Base-by-base conservation (phyloP, 2,888 invertebrate species). In the Leucophora obtusa region DNA sequence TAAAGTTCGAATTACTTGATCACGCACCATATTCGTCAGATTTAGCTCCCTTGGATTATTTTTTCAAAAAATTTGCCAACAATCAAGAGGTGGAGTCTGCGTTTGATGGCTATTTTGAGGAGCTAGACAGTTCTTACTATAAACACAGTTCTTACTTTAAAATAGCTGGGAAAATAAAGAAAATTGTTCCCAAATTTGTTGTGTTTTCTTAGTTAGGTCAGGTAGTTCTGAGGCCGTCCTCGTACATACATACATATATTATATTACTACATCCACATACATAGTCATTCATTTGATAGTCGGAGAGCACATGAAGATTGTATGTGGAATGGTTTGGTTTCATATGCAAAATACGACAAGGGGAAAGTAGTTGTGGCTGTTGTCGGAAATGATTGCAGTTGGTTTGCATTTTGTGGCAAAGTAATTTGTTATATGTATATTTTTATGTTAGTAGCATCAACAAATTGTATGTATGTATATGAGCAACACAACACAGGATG, bases 381-480 rank as follows among this genome's bases (percentile, higher is more conserved):
- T 74, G 65, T 70, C 53, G 70, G 62, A 76, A 76, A 72, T 76
- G 68, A 80, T 80, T 80, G 80, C 75, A 80, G 80, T 75, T 72
- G 68, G 80, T 76, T 72, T 76, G 75, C 68, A 68, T 80, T 80
- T 63, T 80, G 75, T 76, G 80, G 80, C 62, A 80, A 76, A 75
- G 75, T 72, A 80, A 80, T 80, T 80, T 80, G 68, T 76, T 62
- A 63, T 56, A 35, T 47, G 43, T 51, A 59, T 56, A 69, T 15
- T 18, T 56, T 53, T 60, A 74, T 70, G 63, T 70, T 59, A 70
- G 79, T 60, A 28, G 59, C 70, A 74, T 70, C 74, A 79, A 70
- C 74, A 79, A 70, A 53, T 77, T 66, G 60, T 60, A 72, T 60
- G 54, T 66, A 53, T 59, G 65, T 59, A n/a, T n/a, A n/a, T n/a